Evolutionary conservation across 2,797 vertebrate species (phyloP).

Genomic region (Betta splendens): DNA sequence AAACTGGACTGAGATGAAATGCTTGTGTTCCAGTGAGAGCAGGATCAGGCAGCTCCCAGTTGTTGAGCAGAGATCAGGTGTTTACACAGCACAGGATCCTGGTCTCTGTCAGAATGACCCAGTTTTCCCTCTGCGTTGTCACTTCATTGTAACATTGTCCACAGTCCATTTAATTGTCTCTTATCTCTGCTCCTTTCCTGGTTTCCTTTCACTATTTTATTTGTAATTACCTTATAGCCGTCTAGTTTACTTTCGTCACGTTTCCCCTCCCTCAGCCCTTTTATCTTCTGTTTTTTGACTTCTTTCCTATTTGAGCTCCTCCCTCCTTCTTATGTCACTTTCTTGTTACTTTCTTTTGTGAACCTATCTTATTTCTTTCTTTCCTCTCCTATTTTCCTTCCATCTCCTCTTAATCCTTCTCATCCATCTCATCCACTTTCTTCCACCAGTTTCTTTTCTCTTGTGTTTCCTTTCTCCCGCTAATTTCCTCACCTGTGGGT

Average conservation of each 20-base stretch:
- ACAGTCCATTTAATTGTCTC: too few species aligned
- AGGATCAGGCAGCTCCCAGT: background rate
- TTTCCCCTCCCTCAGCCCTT: too few species aligned
- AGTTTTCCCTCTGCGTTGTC: background rate
- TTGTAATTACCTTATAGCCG: background rate
- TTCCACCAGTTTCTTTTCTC: background rate
- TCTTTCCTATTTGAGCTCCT: background rate
- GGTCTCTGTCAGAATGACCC: background rate
- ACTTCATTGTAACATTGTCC: too few species aligned
- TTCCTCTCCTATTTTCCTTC: background rate
- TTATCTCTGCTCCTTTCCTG: background rate
- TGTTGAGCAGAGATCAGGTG: background rate
- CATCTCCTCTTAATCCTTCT: too few species aligned
- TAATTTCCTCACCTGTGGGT: background rate
- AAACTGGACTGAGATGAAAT: too few species aligned
- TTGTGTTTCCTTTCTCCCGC: background rate
- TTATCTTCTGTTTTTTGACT: too few species aligned
- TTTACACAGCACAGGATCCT: slow-evolving; percentile 3
- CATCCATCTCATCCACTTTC: background rate
- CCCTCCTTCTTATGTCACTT: too few species aligned
- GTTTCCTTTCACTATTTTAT: background rate
- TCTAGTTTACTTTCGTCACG: too few species aligned
- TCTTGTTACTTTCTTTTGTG: background rate
- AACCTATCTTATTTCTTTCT: background rate
- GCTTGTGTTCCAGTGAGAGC: too few species aligned